A percentile compares a stretch with the other conserved stretches of the same genome.
Evolutionary conservation across 2,113 vertebrate species (phyloP).

Genomic region (Eptesicus fuscus): DNA sequence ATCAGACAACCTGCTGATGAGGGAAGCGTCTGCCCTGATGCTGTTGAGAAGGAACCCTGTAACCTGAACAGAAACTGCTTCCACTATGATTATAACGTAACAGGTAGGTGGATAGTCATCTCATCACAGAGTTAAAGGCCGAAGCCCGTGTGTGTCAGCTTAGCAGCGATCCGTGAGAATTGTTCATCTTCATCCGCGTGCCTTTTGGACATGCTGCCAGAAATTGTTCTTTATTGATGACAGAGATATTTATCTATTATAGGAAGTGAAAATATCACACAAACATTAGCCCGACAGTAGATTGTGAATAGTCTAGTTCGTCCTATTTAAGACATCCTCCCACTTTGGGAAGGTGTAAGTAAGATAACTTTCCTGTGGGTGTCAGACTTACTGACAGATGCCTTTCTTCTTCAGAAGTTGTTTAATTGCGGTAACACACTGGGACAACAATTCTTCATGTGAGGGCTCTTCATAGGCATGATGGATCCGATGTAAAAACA

Average conservation of each 20-base stretch:
- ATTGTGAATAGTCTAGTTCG: background rate
- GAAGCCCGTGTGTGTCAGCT: accelerated
- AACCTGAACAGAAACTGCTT: slow-evolving; percentile 95
- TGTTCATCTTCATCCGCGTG: background rate
- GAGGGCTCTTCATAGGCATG: background rate
- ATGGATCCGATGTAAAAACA: background rate
- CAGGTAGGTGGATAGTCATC: slow-evolving; percentile 81
- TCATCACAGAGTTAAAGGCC: background rate
- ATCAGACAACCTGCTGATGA: slow-evolving; percentile 86
- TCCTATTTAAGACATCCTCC: background rate
- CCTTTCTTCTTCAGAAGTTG: background rate
- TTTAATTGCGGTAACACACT: background rate
- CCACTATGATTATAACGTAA: slow-evolving; percentile 98
- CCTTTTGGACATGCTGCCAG: background rate
- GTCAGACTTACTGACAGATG: background rate
- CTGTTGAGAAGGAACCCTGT: slow-evolving; percentile 88
- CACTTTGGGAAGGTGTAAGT: background rate
- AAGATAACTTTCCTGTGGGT: background rate
- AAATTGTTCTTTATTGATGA: background rate
- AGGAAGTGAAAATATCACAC: background rate
- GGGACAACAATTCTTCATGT: background rate
- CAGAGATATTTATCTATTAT: background rate
- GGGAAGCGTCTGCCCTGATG: slow-evolving; percentile 88
- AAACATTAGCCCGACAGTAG: background rate
- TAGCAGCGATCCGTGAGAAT: background rate